A percentile compares a stretch with the other conserved stretches of the same genome.
phyloP scores from a whole-genome alignment of 2,113 vertebrate species.

The Panthera leo region DNA sequence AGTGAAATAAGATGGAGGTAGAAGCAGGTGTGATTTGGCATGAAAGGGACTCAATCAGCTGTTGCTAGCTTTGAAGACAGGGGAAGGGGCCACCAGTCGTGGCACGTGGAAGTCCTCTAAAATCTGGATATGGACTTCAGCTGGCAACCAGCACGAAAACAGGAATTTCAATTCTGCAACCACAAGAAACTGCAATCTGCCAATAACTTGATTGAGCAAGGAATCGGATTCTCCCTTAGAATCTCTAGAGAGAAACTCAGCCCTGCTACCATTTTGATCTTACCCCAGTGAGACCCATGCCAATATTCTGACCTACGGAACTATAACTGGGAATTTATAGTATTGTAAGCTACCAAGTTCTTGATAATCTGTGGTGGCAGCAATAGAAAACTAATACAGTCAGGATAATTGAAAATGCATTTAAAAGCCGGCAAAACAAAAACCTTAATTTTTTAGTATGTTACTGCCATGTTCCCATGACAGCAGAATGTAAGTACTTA shows the following conservation, averaged over 20 bases:
- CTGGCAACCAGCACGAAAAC: background rate
- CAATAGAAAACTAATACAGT: background rate
- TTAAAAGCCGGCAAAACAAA: background rate
- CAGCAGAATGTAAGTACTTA: background rate
- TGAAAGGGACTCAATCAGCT: background rate
- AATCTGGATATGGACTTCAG: background rate
- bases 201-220: background rate
- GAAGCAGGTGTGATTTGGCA: background rate
- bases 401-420: background rate
- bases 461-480: background rate
- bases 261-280: background rate
- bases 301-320: background rate
- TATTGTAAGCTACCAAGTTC: background rate
- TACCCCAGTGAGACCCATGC: background rate
- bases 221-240: background rate
- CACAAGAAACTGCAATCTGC: background rate
- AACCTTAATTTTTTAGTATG: background rate
- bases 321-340: background rate
- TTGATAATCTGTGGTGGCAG: background rate
- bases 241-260: background rate
- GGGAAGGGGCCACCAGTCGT: background rate
- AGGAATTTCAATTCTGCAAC: background rate
- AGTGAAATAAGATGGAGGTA: background rate
- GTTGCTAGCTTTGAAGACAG: background rate
- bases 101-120: background rate